phyloP scores from a whole-genome alignment of 1,140 invertebrate species.

The Apis laboriosa region DNA sequence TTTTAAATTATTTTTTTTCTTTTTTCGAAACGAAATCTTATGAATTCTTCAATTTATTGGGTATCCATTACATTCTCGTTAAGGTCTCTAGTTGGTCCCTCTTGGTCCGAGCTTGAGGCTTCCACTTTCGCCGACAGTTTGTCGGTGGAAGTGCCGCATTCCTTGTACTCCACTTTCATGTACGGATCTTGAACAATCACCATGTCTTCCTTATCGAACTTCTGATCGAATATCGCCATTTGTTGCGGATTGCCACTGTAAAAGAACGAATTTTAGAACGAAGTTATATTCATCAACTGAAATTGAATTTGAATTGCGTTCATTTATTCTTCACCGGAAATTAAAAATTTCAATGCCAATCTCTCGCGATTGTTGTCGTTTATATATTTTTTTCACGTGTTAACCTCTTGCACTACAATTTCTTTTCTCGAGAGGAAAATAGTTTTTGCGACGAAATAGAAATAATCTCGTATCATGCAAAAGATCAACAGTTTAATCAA shows the following conservation, averaged over 20 bases:
- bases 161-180: background rate
- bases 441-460: no score
- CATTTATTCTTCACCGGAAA: no score
- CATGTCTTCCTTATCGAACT: slow-evolving; percentile 32
- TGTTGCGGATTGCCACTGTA: slow-evolving; percentile 26
- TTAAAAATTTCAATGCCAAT: no score
- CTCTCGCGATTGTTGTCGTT: no score
- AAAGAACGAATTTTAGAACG: background rate
- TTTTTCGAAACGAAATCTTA: no score
- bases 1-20: no score
- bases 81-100: slow-evolving; percentile 1
- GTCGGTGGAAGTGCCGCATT: background rate
- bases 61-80: slow-evolving; percentile 1
- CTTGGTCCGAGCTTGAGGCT: background rate
- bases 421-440: no score
- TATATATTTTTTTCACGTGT: no score
- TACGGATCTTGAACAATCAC: slow-evolving; percentile 23
- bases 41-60: background rate
- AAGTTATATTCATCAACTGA: background rate
- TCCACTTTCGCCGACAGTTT: slow-evolving; percentile 9
- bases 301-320: no score
- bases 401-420: no score
- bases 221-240: slow-evolving; percentile 23
- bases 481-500: no score
- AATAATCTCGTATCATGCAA: background rate